Evolutionary conservation across 2,113 vertebrate genomes (phyloP).

Genomic region (Pseudorhombus dupliciocellatus): DNA sequence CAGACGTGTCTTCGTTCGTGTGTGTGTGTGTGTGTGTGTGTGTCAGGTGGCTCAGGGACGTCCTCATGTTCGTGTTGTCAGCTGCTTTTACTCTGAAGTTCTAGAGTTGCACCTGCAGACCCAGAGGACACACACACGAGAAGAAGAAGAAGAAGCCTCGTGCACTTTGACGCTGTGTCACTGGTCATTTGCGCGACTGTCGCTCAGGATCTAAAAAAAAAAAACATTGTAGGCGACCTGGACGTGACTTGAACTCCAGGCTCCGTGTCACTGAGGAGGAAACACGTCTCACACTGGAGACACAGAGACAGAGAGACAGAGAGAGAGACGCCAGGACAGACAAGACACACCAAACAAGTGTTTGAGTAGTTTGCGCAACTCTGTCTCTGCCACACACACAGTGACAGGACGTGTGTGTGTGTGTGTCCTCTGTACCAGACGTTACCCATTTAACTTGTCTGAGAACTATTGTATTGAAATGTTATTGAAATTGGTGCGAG

Average conservation of each 20-base stretch:
- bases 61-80: background rate
- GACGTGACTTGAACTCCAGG: too few species aligned
- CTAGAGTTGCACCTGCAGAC: too few species aligned
- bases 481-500: background rate
- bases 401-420: background rate
- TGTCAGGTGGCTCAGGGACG: too few species aligned
- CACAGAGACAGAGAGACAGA: too few species aligned
- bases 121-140: too few species aligned
- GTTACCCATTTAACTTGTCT: background rate
- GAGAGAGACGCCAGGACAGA: background rate
- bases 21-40: background rate
- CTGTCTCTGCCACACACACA: slow-evolving; percentile 41
- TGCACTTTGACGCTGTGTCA: too few species aligned
- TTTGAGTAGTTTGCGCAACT: slow-evolving; percentile 23
- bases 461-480: background rate
- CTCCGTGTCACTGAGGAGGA: too few species aligned
- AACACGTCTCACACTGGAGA: background rate
- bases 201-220: too few species aligned
- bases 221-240: too few species aligned
- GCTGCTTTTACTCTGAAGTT: too few species aligned
- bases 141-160: too few species aligned
- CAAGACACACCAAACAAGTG: background rate
- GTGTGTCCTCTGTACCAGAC: background rate
- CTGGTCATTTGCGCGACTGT: too few species aligned
- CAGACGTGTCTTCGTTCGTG: background rate